phyloP scores from a whole-genome alignment of 1,140 invertebrate species.

The Marisa cornuarietis region DNA sequence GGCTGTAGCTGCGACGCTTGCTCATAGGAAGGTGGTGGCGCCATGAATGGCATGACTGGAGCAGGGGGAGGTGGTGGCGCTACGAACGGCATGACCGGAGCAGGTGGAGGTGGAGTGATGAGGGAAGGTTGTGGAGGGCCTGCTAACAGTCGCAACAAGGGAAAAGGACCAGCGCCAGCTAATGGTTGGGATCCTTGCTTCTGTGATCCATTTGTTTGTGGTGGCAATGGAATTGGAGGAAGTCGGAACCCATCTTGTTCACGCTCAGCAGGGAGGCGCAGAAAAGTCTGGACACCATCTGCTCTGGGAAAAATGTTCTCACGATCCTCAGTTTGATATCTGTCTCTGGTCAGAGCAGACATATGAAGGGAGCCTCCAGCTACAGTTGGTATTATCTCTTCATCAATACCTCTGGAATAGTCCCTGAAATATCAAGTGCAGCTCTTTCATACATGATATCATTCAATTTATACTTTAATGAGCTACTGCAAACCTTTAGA shows the following conservation, averaged over 20 bases:
- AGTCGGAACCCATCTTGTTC: constrained; percentile 39
- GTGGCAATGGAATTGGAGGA: constrained; percentile 33
- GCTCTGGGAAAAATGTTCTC: neutral
- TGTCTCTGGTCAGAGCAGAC: neutral
- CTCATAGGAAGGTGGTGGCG: constrained; percentile 6
- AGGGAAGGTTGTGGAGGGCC: constrained; percentile 6
- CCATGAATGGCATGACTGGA: neutral
- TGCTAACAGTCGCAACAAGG: constrained; percentile 4
- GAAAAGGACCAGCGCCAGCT: neutral
- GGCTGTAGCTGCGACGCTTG: neutral
- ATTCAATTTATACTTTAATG: too few relatives aligned
- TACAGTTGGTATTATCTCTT: neutral
- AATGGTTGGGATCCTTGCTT: neutral
- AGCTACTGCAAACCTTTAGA: too few relatives aligned
- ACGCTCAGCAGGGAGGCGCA: constrained; percentile 48
- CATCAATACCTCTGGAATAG: neutral
- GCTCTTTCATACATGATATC: too few relatives aligned
- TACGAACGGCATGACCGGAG: neutral
- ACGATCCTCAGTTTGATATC: constrained; percentile 1
- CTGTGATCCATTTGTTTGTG: constrained; percentile 31
- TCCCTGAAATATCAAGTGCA: too few relatives aligned
- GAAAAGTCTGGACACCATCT: constrained; percentile 40
- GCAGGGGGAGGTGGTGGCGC: constrained; percentile 9
- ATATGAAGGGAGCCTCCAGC: constrained; percentile 1
- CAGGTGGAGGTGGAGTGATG: neutral